A percentile compares a stretch with the other conserved stretches of the same genome.
phyloP scores from a whole-genome alignment of 2,113 vertebrate species.

The Antechinus flavipes region DNA sequence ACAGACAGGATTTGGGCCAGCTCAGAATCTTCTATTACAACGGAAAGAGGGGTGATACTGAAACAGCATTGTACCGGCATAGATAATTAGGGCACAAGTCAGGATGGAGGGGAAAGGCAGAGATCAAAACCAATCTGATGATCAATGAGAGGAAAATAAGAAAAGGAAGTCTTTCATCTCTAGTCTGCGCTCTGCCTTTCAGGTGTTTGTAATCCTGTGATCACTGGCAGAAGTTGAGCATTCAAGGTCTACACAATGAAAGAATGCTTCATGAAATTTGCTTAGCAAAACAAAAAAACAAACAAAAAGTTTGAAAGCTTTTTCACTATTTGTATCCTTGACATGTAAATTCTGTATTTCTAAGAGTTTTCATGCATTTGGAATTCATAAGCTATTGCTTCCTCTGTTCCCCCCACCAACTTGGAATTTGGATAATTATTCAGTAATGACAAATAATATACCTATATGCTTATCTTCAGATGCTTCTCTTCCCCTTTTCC shows the following conservation, averaged over 20 bases:
- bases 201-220: background rate
- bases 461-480: slow-evolving; percentile 6
- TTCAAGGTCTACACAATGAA: background rate
- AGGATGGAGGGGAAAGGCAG: slow-evolving; percentile 16
- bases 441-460: slow-evolving; percentile 23
- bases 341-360: slow-evolving; percentile 23
- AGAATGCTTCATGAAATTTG: slow-evolving; percentile 31
- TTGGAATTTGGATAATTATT: slow-evolving; percentile 35
- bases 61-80: slow-evolving; percentile 55
- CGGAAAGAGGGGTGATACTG: slow-evolving; percentile 70
- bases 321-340: slow-evolving; percentile 9
- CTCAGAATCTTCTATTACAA: slow-evolving; percentile 23
- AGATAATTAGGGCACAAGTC: slow-evolving; percentile 22
- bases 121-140: slow-evolving; percentile 46
- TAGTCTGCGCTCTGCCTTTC: background rate
- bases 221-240: background rate
- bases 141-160: slow-evolving; percentile 55
- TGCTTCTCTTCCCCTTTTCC: background rate
- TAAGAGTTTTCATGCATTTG: slow-evolving; percentile 47
- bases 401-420: background rate
- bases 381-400: slow-evolving; percentile 35
- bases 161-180: slow-evolving; percentile 35
- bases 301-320: background rate
- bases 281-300: slow-evolving; percentile 23
- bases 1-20: slow-evolving; percentile 45